Conservation (phyloP, 2,888 invertebrate genomes). For the Gryllus longicercus region DNA sequence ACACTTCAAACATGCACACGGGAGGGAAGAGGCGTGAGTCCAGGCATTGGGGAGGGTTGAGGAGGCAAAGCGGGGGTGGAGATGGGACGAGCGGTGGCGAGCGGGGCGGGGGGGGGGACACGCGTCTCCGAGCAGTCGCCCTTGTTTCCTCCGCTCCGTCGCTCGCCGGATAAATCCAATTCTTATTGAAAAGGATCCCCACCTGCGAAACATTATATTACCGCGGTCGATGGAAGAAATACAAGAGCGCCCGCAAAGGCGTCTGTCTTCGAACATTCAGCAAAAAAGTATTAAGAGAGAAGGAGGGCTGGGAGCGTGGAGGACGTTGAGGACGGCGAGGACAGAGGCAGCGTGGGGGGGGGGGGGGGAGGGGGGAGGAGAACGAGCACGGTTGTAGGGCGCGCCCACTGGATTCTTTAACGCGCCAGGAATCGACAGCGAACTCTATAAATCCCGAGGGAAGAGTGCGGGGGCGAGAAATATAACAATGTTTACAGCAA, state of each 20-base stretch:
- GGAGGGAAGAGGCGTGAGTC: no score
- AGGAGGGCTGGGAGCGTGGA: neutral
- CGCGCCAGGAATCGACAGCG: neutral
- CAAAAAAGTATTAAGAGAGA: neutral
- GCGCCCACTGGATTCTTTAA: neutral
- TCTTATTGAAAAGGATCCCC: slow-evolving; percentile 6
- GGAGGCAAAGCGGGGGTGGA: no score
- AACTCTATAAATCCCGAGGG: neutral
- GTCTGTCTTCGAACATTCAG: neutral
- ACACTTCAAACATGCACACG: no score
- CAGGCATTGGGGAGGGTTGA: no score
- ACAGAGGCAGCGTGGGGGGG: neutral
- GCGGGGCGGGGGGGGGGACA: neutral
- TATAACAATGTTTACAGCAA: neutral
- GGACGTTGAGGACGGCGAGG: neutral
- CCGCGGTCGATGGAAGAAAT: neutral
- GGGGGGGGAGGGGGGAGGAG: neutral
- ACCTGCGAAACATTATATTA: slow-evolving; percentile 4
- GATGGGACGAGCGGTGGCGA: no score
- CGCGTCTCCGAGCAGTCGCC: slow-evolving; percentile 24
- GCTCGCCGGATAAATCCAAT: slow-evolving; percentile 23
- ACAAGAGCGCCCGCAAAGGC: neutral
- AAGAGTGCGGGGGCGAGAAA: neutral
- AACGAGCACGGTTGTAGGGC: neutral
- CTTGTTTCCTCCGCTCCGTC: slow-evolving; percentile 25